Percentiles rank a stretch among this genome's conserved stretches.
These are phyloP conservation scores for Poecilobothrus nobilitatus DNA, from an alignment of 2,888 invertebrate genomes.

Conservation along the genomic window DNA sequence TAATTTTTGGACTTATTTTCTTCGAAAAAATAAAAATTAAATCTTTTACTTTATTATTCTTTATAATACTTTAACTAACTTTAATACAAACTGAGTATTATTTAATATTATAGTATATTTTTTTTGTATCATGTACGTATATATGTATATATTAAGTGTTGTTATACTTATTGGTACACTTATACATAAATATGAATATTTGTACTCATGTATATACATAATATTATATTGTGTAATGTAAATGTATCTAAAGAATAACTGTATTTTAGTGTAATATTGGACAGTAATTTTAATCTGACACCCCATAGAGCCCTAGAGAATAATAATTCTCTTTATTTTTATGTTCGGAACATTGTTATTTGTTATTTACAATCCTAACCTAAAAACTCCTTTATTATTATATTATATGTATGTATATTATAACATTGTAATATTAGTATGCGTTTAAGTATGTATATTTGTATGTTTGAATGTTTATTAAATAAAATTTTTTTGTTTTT, in stretches of 20 bases:
- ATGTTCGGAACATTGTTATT: conserved; percentile 1
- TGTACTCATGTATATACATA: too few species aligned
- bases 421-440: neutral
- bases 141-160: too few species aligned
- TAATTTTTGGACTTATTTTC: too few species aligned
- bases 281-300: conserved; percentile 4
- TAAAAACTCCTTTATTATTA: neutral
- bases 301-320: neutral
- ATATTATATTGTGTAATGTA: neutral
- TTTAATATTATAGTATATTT: too few species aligned
- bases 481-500: neutral
- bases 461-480: neutral
- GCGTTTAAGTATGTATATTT: neutral
- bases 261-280: neutral
- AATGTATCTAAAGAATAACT: neutral
- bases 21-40: too few species aligned
- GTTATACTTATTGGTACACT: too few species aligned
- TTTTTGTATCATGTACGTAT: too few species aligned
- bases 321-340: conserved; percentile 1
- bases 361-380: conserved; percentile 1
- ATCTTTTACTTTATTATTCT: too few species aligned
- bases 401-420: too few species aligned
- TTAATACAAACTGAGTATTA: too few species aligned
- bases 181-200: too few species aligned
- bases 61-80: too few species aligned